Percentiles rank a stretch among this genome's conserved stretches.
These are phyloP conservation scores for Bombylius major DNA, from an alignment of 2,888 invertebrate genomes.

Conservation along the genomic window DNA sequence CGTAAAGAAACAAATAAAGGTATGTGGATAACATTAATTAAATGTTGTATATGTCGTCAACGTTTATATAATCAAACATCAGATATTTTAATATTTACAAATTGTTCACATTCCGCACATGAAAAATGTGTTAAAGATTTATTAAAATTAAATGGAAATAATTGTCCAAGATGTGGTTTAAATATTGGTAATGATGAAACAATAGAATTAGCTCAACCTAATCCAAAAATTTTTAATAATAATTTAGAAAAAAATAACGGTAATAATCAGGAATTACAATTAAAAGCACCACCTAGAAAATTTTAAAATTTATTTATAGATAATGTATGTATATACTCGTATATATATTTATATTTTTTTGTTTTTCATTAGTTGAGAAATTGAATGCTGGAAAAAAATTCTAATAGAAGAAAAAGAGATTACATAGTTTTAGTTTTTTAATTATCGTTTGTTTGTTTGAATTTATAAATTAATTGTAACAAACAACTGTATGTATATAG, in stretches of 20 bases:
- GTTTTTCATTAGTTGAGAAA: too few relatives aligned
- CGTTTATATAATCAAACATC: conserved; percentile 27
- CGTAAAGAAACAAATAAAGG: conserved; percentile 27
- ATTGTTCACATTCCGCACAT: conserved; percentile 34
- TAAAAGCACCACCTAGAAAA: conserved; percentile 33
- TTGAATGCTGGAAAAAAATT: too few relatives aligned
- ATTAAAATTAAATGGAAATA: conserved; percentile 6
- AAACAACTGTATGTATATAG: too few relatives aligned
- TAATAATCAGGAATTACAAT: conserved; percentile 24
- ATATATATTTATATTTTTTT: too few relatives aligned
- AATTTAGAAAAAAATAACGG: background rate
- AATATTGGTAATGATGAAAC: conserved; percentile 17
- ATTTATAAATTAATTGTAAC: too few relatives aligned
- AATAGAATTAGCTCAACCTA: conserved; percentile 25
- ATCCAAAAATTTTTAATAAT: conserved; percentile 16
- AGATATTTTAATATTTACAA: conserved; percentile 23
- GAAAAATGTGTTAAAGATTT: conserved; percentile 21
- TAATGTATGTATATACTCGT: too few relatives aligned
- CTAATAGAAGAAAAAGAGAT: too few relatives aligned
- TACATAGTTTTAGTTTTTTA: too few relatives aligned
- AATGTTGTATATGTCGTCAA: conserved; percentile 31
- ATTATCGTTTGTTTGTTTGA: too few relatives aligned
- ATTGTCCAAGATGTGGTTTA: conserved; percentile 29
- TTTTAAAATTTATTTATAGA: conserved; percentile 23
- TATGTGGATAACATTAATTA: conserved; percentile 30